These are phyloP conservation scores for Eupeodes corollae DNA, from an alignment of 1,140 invertebrate species.

Conservation along the genomic window DNA sequence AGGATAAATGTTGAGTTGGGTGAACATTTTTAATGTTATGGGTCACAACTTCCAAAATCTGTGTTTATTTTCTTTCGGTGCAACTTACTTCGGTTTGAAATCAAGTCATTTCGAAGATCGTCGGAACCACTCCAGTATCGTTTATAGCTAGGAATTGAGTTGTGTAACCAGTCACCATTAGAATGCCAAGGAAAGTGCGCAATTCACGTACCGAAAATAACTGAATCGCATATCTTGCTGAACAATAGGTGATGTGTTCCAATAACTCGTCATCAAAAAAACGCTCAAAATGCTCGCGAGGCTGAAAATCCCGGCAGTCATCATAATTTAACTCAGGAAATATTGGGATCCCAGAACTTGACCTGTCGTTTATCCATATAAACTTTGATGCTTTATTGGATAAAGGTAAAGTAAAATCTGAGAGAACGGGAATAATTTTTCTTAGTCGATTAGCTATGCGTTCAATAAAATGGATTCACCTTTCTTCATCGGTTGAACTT, in stretches of 20 bases:
- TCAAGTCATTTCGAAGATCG: no score
- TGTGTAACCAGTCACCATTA: conserved; percentile 3
- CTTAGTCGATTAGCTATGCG: not conserved
- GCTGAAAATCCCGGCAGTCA: not conserved
- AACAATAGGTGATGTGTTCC: not conserved
- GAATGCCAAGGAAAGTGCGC: conserved; percentile 3
- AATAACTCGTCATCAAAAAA: conserved; percentile 4
- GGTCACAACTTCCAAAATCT: no score
- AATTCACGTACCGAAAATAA: conserved; percentile 1
- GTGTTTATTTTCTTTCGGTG: no score
- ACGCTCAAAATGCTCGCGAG: conserved; percentile 2
- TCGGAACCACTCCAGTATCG: not conserved
- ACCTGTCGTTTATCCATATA: not conserved
- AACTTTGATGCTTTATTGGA: conserved; percentile 1
- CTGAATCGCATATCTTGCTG: not conserved
- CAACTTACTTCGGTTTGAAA: no score
- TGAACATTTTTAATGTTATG: no score
- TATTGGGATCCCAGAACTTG: not conserved
- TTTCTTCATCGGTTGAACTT: no score
- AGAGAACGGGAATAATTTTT: not conserved
- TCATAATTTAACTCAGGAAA: conserved; percentile 5
- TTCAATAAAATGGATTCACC: no score
- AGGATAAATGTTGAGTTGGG: no score
- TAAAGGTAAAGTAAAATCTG: not conserved
- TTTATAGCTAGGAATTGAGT: not conserved